phyloP scores from a whole-genome alignment of 1,140 invertebrate genomes.

The Anastatus disparis region DNA sequence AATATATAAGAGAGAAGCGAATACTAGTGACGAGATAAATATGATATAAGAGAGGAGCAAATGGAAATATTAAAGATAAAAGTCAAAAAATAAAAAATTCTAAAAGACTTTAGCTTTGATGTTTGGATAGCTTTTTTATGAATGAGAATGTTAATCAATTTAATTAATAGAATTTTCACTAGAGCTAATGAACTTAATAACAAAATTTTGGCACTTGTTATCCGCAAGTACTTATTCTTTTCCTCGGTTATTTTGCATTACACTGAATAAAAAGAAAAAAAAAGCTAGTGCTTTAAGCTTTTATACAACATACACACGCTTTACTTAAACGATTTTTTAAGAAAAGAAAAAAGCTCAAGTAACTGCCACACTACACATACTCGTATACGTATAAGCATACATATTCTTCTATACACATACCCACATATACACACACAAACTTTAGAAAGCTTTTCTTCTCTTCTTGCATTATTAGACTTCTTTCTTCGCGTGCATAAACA shows the following conservation, averaged over 20 bases:
- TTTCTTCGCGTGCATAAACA: constrained; percentile 19
- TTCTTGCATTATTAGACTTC: constrained; percentile 27
- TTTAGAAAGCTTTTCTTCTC: not conserved
- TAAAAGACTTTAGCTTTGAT: no score
- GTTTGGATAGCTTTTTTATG: no score
- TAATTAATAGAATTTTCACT: no score
- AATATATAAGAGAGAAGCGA: constrained; percentile 4
- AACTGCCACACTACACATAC: no score
- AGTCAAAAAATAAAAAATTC: not conserved
- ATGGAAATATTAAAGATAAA: constrained; percentile 30
- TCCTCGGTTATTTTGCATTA: no score
- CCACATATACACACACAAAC: not conserved
- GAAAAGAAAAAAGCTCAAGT: no score
- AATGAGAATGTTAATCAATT: no score
- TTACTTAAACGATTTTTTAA: constrained; percentile 2
- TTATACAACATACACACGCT: not conserved
- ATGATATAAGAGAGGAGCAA: no score
- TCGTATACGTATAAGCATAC: not conserved
- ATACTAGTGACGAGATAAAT: constrained; percentile 31
- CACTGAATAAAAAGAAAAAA: no score
- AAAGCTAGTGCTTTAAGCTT: not conserved
- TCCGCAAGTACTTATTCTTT: no score
- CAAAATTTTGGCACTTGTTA: no score
- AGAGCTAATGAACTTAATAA: not conserved
- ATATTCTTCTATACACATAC: no score